Evolutionary conservation across 1,140 invertebrate genomes (phyloP).

Genomic region (Druon quercuslanigerum): DNA sequence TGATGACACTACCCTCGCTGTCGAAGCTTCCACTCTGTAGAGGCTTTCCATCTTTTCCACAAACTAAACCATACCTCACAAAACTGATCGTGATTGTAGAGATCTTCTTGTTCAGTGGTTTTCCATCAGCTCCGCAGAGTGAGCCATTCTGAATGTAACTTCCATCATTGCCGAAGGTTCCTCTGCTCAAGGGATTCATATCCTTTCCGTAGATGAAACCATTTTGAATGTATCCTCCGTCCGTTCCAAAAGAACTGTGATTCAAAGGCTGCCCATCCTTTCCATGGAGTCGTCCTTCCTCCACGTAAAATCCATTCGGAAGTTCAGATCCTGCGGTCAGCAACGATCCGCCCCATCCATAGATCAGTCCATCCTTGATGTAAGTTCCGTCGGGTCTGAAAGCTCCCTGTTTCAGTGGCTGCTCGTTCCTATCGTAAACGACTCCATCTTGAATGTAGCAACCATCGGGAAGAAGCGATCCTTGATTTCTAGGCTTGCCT

Average conservation of each 20-base stretch:
- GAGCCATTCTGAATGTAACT: conserved; percentile 66
- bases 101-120: conserved; percentile 61
- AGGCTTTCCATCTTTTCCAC: conserved; percentile 66
- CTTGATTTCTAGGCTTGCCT: conserved; percentile 63
- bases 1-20: conserved; percentile 62
- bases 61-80: conserved; percentile 68
- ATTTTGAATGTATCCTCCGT: conserved; percentile 67
- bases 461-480: conserved; percentile 66
- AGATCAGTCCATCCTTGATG: conserved; percentile 67
- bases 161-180: conserved; percentile 66
- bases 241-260: conserved; percentile 65
- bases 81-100: conserved; percentile 59
- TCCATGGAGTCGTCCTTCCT: conserved; percentile 65
- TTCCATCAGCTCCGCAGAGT: conserved; percentile 60
- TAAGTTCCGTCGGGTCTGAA: conserved; percentile 69
- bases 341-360: conserved; percentile 67
- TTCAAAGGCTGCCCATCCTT: conserved; percentile 67
- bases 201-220: conserved; percentile 67
- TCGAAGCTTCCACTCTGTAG: conserved; percentile 64
- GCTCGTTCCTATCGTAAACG: conserved; percentile 64
- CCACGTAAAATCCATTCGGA: conserved; percentile 61
- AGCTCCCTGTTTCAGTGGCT: conserved; percentile 65
- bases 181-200: conserved; percentile 61
- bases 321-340: conserved; percentile 65
- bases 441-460: conserved; percentile 70